Evolutionary conservation across 2,888 invertebrate genomes (phyloP), one percentile per base, ranked within the genome.

Genomic region (Shargacucullia verbasci): DNA sequence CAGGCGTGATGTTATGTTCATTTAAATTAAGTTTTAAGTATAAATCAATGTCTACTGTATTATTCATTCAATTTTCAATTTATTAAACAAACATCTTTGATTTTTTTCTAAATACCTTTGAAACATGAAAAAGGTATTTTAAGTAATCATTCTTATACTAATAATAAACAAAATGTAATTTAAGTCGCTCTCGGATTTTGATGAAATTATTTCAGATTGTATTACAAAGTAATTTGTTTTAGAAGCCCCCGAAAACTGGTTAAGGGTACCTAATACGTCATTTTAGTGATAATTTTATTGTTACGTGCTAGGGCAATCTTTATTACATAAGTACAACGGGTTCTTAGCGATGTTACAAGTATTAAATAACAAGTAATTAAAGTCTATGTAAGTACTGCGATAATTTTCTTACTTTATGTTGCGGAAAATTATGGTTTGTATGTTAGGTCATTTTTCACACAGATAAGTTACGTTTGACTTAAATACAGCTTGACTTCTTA

Each of bases 381-480:
- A 59, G 7, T 57, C 12, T 44, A 7, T 45, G 31, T 14, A 13
- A 43, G 4, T 43, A 53, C 12, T 29, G 33, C 14, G 15, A 14
- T 15, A 50, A 49, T 45, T 50, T 39, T 39, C 46, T 45, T 48
- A 47, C n/a, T 71, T 67, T 64, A 75, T 75, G 59, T 65, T 45
- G 20, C 45, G 59, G 65, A 72, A 68, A 75, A 72, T 59, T 38
- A 56, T 44, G 15, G 20, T 68, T 12, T 54, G 43, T 50, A 0
- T 49, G n/a, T 55, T 59, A 13, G 34, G 8, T 25, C 2, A 45
- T 35, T 53, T 54, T 54, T 49, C 33, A 37, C 34, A n/a, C 11
- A 20, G 6, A 10, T 37, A 20, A 3, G 35, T 39, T 62, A 68
- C 6, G 20, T 54, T 20, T n/a, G n/a, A 20, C 3, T 47, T 39